phyloP scores from a whole-genome alignment of 2,113 vertebrate species.

The Cepphus grylle region DNA sequence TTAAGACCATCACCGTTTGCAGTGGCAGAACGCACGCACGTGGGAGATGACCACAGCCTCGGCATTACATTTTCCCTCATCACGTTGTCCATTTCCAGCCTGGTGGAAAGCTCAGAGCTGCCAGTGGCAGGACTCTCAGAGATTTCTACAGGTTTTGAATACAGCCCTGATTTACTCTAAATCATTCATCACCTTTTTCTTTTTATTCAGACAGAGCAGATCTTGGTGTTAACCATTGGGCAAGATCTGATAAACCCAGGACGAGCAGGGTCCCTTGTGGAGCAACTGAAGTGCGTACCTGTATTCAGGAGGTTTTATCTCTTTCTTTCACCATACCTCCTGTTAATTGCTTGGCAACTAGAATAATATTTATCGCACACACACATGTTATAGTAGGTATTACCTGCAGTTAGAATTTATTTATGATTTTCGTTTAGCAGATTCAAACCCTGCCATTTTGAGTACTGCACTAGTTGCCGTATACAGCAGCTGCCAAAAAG shows the following conservation, averaged over 20 bases:
- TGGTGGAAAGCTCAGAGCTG: background rate
- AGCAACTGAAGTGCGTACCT: background rate
- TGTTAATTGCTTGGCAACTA: slow-evolving; percentile 20
- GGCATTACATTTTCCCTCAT: background rate
- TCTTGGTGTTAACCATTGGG: background rate
- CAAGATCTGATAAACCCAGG: background rate
- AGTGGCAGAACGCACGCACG: background rate
- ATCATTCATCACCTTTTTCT: background rate
- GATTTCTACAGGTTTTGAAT: background rate
- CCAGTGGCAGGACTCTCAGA: background rate
- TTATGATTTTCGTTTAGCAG: background rate
- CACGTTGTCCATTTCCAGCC: background rate
- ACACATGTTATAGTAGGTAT: background rate
- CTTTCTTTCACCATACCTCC: background rate
- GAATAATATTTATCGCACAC: slow-evolving; percentile 5
- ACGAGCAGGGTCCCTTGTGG: accelerated
- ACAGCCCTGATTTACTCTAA: background rate
- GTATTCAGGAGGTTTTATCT: background rate
- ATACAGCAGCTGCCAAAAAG: background rate
- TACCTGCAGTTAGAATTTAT: slow-evolving; percentile 11
- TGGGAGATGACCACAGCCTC: background rate
- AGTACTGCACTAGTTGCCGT: background rate
- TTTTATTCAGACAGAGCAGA: background rate
- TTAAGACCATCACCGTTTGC: background rate
- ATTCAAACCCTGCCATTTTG: background rate